Conservation (phyloP, 2,113 vertebrate species). For the Plestiodon gilberti region DNA sequence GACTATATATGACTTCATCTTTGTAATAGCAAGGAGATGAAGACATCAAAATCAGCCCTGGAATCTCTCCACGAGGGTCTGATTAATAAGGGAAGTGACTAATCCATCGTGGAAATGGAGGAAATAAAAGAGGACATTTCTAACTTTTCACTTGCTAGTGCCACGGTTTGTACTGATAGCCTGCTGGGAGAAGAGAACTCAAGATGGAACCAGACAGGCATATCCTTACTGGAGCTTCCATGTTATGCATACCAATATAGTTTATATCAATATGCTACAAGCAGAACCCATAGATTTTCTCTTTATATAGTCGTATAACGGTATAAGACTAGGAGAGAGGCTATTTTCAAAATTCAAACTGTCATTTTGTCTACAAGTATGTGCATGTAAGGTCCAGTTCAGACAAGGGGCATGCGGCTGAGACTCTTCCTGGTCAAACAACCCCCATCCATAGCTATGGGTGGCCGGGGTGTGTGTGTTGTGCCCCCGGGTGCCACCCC, state of each 20-base stretch:
- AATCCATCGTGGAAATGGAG: neutral
- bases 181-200: neutral
- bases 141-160: neutral
- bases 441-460: no score
- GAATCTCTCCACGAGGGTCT: neutral
- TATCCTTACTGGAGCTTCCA: neutral
- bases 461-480: no score
- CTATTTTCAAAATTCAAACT: neutral
- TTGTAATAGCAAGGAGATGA: no score
- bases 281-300: neutral
- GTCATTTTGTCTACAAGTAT: neutral
- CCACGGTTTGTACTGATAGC: neutral
- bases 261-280: neutral
- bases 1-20: neutral
- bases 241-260: neutral
- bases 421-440: neutral
- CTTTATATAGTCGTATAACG: neutral
- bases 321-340: neutral
- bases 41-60: no score
- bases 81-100: neutral
- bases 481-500: no score
- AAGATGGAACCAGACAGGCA: neutral
- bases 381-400: neutral
- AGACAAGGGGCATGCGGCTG: neutral
- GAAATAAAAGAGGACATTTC: neutral